Conservation (phyloP, 2,113 vertebrate species). For the Arvicanthis niloticus region DNA sequence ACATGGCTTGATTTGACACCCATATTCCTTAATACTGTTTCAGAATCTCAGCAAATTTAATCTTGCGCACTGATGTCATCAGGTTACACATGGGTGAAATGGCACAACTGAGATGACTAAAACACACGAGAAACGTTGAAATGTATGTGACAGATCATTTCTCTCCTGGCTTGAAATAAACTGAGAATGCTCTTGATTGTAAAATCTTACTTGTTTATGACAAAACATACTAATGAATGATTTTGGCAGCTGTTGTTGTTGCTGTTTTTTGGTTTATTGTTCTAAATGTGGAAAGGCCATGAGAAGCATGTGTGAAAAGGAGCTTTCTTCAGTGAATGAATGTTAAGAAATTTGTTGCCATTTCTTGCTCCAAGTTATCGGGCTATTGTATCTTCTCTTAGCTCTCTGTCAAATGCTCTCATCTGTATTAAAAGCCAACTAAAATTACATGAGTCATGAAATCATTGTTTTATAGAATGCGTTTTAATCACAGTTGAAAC, state of each 20-base stretch:
- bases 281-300: neutral
- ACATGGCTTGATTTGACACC: neutral
- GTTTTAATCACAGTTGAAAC: constrained; percentile 2
- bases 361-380: neutral
- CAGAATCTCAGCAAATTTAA: neutral
- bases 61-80: neutral
- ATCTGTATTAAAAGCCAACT: neutral
- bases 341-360: neutral
- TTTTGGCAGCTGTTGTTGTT: neutral
- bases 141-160: neutral
- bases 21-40: neutral
- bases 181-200: neutral
- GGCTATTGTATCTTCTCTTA: neutral
- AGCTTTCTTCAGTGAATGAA: neutral
- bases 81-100: neutral
- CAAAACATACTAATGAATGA: neutral
- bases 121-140: neutral
- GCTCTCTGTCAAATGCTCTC: neutral
- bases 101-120: neutral
- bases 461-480: neutral
- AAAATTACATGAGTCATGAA: neutral
- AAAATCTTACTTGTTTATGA: neutral
- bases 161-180: neutral
- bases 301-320: neutral
- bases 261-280: neutral